phyloP scores from a whole-genome alignment of 53 echinoderm and acorn worm species.

The Astropecten irregularis region DNA sequence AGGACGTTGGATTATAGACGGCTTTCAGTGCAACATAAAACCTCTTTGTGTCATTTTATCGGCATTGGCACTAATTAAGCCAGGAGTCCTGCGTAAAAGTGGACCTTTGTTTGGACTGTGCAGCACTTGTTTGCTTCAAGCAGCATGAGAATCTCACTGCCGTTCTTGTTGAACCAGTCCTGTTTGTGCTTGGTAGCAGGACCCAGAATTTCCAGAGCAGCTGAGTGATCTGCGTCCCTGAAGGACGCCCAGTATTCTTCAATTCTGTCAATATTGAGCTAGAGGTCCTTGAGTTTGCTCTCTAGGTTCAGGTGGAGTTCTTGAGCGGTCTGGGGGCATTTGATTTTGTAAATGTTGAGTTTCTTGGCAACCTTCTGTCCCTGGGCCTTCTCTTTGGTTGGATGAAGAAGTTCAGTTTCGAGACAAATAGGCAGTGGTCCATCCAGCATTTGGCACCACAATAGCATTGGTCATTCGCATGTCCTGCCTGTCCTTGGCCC shows the following conservation, averaged over 20 bases:
- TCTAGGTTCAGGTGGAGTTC: no score
- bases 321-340: neutral
- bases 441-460: constrained; percentile 57
- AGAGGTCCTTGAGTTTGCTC: neutral
- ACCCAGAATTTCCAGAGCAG: neutral
- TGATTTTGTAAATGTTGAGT: constrained; percentile 22
- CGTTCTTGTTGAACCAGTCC: constrained; percentile 10
- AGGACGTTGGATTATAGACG: constrained; percentile 26
- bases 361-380: no score
- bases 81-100: constrained; percentile 1
- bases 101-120: neutral
- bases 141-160: neutral
- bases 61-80: neutral
- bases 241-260: neutral
- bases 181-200: neutral
- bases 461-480: constrained; percentile 18
- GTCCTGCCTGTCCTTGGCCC: constrained; percentile 13
- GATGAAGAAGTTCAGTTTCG: constrained; percentile 26
- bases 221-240: neutral
- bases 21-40: neutral
- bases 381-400: no score
- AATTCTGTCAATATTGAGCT: neutral
- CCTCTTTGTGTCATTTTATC: constrained; percentile 22
- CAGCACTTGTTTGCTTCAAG: neutral
- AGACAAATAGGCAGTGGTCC: constrained; percentile 20